Evolutionary conservation across 2,888 invertebrate species (phyloP).

Genomic region (Vanessa cardui): DNA sequence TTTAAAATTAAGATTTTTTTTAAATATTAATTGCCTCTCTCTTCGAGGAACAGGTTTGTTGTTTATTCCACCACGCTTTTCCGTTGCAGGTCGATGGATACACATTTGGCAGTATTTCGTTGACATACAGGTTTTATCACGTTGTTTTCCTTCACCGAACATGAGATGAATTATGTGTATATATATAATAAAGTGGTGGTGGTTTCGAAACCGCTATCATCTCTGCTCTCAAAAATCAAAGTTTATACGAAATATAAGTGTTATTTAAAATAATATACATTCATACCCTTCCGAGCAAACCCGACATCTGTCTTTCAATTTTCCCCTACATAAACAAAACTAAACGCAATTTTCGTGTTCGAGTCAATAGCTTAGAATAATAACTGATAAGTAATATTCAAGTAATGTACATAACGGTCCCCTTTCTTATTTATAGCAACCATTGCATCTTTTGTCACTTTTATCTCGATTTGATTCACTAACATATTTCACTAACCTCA

Average conservation of each 20-base stretch:
- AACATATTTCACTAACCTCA: neutral
- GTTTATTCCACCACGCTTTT: no score
- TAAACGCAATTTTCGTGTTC: slow-evolving; percentile 79
- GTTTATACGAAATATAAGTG: neutral
- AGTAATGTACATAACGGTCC: slow-evolving; percentile 70
- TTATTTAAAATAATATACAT: neutral
- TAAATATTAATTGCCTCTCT: no score
- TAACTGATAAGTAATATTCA: slow-evolving; percentile 80
- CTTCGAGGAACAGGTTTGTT: no score
- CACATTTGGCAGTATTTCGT: no score
- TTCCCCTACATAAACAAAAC: slow-evolving; percentile 74
- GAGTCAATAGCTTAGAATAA: slow-evolving; percentile 82
- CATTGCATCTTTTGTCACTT: slow-evolving; percentile 27
- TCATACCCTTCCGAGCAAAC: slow-evolving; percentile 2
- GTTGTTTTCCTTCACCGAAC: no score
- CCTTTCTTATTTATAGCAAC: slow-evolving; percentile 48
- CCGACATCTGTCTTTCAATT: slow-evolving; percentile 49
- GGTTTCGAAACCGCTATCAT: no score
- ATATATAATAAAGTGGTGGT: no score
- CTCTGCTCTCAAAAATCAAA: no score
- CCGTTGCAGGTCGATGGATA: no score
- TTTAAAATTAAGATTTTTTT: neutral
- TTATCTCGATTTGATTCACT: slow-evolving; percentile 21
- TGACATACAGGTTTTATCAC: no score
- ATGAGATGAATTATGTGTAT: no score